phyloP scores from a whole-genome alignment of 1,140 invertebrate species.

The Megathymus violae region DNA sequence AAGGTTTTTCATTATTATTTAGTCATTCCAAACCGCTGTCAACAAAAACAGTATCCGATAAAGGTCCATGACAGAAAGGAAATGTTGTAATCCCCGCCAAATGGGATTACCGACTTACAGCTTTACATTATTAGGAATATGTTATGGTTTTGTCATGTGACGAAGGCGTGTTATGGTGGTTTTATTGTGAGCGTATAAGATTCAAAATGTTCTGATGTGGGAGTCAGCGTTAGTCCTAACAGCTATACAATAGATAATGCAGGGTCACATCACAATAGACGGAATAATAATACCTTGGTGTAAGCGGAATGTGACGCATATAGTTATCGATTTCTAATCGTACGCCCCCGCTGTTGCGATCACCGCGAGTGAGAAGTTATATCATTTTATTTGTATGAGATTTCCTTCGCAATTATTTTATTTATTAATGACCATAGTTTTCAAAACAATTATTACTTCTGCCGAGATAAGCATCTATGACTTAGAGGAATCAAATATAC shows the following conservation, averaged over 20 bases:
- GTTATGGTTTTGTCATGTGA: conserved; percentile 9
- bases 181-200: conserved; percentile 9
- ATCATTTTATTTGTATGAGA: conserved; percentile 25
- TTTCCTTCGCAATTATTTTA: too few relatives aligned
- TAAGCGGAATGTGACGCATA: conserved; percentile 66
- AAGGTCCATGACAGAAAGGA: conserved; percentile 52
- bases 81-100: conserved; percentile 66
- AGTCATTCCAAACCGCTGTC: background rate
- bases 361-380: conserved; percentile 36
- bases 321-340: conserved; percentile 77
- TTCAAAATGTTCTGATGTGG: background rate
- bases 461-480: too few relatives aligned
- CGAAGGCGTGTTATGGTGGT: background rate
- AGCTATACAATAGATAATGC: conserved; percentile 67
- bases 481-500: too few relatives aligned
- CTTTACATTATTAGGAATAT: conserved; percentile 18
- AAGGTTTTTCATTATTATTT: conserved; percentile 24
- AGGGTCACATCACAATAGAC: conserved; percentile 66
- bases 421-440: too few relatives aligned
- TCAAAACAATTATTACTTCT: too few relatives aligned
- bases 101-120: conserved; percentile 65
- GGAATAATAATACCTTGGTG: conserved; percentile 63
- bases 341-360: conserved; percentile 57
- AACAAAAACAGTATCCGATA: conserved; percentile 47
- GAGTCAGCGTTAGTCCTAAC: conserved; percentile 45